Base-by-base conservation (phyloP, 2,113 vertebrate species). In the Pluvialis apricaria region DNA sequence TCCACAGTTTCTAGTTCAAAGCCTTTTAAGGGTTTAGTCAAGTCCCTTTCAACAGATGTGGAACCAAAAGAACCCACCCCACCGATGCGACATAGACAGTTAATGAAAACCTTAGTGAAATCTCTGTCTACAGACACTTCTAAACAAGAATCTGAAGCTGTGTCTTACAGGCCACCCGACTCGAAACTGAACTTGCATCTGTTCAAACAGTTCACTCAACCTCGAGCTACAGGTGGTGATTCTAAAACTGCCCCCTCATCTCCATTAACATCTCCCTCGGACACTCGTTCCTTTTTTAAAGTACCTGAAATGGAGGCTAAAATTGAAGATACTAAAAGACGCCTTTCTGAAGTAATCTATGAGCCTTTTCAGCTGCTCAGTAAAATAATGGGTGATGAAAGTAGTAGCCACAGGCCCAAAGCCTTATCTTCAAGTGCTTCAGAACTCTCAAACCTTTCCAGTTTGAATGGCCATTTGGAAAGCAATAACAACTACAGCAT, bases 371-470 rank as follows among this genome's bases (percentile, higher is more conserved):
- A 99, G 98, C 99, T 99, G 93, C 98, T 99, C 73, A 99, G 99
- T 95, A 99, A 99, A 97, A 99, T 99, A 77, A 99, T 99, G 88
- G 99, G 99, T 28, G 99, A 99, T n/a, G 99, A 99, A 97, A 97
- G 98, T 64, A 97, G 98, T 84, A 98, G 98, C 97, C 97, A 98
- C 94, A 98, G 99, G 71, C 98, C 99, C 97, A 99, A 99, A 98
- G 99, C 98, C 70, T 98, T 99, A 97, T 99, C 99, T 92, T 99
- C 99, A 94, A 99, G 99, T 96, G 99, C 99, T 73, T 99, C 99
- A 40, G 99, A 99, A 96, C 99, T 99, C 83, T 99, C 98, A 71
- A 99, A 97, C 70, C 97, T 98, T 92, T 97, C 98, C 44, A 98
- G 98, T 51, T 96, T 99, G 82, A 99, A 99, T 12, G 99, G 99